phyloP scores from a whole-genome alignment of 2,797 vertebrate species.

The Atherinosoma microstoma region DNA sequence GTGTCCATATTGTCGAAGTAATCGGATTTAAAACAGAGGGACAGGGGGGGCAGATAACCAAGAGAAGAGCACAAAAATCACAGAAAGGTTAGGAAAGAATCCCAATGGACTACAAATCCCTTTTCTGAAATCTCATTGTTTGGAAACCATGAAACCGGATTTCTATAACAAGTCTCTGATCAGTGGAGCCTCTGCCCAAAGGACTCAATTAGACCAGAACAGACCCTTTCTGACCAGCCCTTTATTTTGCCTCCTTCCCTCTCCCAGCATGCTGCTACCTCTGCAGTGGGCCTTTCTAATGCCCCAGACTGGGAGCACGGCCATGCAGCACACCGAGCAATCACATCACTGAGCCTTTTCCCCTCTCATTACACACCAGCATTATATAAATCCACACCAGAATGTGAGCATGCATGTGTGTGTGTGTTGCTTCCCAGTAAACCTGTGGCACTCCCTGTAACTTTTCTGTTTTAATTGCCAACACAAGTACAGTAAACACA shows the following conservation, averaged over 20 bases:
- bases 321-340: slow-evolving; percentile 67
- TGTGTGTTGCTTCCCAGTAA: slow-evolving; percentile 46
- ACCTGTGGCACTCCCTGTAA: slow-evolving; percentile 57
- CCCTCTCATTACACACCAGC: slow-evolving; percentile 56
- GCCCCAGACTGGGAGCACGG: slow-evolving; percentile 59
- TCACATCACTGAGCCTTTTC: slow-evolving; percentile 62
- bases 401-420: slow-evolving; percentile 34
- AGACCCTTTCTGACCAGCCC: slow-evolving; percentile 72
- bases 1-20: slow-evolving; percentile 73
- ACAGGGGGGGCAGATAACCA: slow-evolving; percentile 69
- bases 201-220: slow-evolving; percentile 88
- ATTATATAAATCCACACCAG: slow-evolving; percentile 38
- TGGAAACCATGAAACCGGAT: slow-evolving; percentile 87
- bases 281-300: slow-evolving; percentile 69
- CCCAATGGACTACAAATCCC: slow-evolving; percentile 85
- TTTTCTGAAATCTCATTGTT: slow-evolving; percentile 86
- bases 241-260: slow-evolving; percentile 63
- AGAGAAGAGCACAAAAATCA: slow-evolving; percentile 72
- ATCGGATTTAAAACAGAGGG: slow-evolving; percentile 82
- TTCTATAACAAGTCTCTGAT: slow-evolving; percentile 87
- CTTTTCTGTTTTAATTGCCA: slow-evolving; percentile 69
- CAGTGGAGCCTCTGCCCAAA: slow-evolving; percentile 82
- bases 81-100: slow-evolving; percentile 75
- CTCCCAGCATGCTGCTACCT: slow-evolving; percentile 62
- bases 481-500: slow-evolving; percentile 63